Conservation (phyloP, 2,888 invertebrate species). For the Habroteleia sp. region DNA sequence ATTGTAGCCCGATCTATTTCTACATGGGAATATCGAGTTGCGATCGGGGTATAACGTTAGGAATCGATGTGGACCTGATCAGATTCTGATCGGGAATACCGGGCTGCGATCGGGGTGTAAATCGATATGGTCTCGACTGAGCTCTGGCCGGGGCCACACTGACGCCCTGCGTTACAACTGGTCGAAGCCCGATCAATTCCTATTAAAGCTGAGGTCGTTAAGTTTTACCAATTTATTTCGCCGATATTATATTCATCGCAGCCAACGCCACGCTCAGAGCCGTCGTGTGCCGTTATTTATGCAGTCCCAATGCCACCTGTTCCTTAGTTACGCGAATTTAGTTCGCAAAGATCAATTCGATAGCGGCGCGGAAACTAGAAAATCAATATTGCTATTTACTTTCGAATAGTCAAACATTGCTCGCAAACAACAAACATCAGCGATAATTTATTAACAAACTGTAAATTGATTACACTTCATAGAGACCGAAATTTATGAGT, state of each 20-base stretch:
- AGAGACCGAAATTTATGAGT: conserved; percentile 19
- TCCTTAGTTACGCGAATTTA: conserved; percentile 26
- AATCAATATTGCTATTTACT: conserved; percentile 44
- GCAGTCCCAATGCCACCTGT: conserved; percentile 28
- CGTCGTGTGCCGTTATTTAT: conserved; percentile 31
- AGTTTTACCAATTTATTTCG: conserved; percentile 1
- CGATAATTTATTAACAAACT: conserved; percentile 35
- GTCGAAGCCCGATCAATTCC: too few relatives aligned
- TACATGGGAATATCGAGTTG: too few relatives aligned
- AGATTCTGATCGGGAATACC: too few relatives aligned
- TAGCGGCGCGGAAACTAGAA: conserved; percentile 8
- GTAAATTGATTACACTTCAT: conserved; percentile 28
- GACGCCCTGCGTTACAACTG: too few relatives aligned
- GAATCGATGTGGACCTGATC: too few relatives aligned
- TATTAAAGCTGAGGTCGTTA: conserved; percentile 12
- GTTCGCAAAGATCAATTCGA: conserved; percentile 38
- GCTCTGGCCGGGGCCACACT: too few relatives aligned
- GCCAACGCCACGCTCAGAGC: conserved; percentile 20
- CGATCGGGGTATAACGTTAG: too few relatives aligned
- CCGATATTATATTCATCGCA: conserved; percentile 1
- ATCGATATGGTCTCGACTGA: too few relatives aligned
- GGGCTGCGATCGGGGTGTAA: too few relatives aligned
- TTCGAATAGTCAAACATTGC: conserved; percentile 7
- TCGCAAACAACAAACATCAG: conserved; percentile 21
- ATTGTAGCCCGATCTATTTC: too few relatives aligned